Evolutionary conservation across 2,113 vertebrate genomes (phyloP).

Genomic region (Ageneiosus marmoratus): DNA sequence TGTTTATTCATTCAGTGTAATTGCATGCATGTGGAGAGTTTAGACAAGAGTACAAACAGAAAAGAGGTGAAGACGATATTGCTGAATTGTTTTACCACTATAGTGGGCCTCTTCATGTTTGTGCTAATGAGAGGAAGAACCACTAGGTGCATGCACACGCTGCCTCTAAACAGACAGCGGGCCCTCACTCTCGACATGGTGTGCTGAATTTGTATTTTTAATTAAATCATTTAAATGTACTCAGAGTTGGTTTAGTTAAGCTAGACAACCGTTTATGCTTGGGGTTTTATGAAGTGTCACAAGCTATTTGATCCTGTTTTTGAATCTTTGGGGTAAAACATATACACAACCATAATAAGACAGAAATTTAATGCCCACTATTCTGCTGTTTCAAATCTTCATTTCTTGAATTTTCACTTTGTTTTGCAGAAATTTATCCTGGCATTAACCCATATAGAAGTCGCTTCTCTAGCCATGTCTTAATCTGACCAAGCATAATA

Average conservation of each 20-base stretch:
- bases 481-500: not conserved
- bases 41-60: slow-evolving; percentile 30
- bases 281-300: slow-evolving; percentile 43
- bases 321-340: slow-evolving; percentile 18
- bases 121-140: slow-evolving; percentile 36
- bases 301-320: slow-evolving; percentile 47
- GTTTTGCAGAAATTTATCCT: slow-evolving; percentile 3
- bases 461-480: not conserved
- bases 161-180: slow-evolving; percentile 31
- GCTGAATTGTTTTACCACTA: slow-evolving; percentile 48
- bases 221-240: slow-evolving; percentile 55
- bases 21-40: slow-evolving; percentile 32
- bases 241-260: slow-evolving; percentile 53
- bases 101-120: slow-evolving; percentile 42
- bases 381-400: not conserved
- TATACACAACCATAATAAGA: slow-evolving; percentile 6
- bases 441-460: not conserved
- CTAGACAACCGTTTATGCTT: slow-evolving; percentile 49
- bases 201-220: slow-evolving; percentile 54
- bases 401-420: slow-evolving; percentile 12
- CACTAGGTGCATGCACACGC: slow-evolving; percentile 27
- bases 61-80: slow-evolving; percentile 37
- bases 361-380: slow-evolving; percentile 1
- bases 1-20: slow-evolving; percentile 48
- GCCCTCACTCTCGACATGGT: slow-evolving; percentile 1